Percentiles rank a stretch among this genome's conserved stretches.
Evolutionary conservation across 2,113 vertebrate species (phyloP).

Genomic region (Sminthopsis crassicaudata): DNA sequence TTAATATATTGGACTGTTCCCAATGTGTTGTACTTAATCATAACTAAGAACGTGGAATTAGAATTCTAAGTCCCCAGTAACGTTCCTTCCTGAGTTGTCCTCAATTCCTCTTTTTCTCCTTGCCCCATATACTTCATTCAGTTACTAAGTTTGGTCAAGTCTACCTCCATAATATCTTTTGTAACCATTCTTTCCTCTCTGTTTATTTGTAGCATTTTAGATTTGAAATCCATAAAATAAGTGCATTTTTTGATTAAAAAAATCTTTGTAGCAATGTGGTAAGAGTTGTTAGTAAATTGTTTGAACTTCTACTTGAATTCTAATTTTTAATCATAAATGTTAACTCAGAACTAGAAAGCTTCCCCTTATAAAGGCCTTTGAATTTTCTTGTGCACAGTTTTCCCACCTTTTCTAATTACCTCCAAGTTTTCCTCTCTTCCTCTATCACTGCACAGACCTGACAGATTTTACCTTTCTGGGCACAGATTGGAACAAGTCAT

Average conservation of each 20-base stretch:
- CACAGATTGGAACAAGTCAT: not conserved
- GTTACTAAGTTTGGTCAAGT: not conserved
- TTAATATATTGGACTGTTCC: not conserved
- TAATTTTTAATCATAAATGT: not conserved
- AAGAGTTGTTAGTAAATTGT: not conserved
- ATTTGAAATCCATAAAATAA: not conserved
- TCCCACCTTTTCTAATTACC: not conserved
- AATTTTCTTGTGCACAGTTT: not conserved
- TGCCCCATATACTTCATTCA: not conserved
- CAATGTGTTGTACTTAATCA: not conserved
- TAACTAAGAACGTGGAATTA: not conserved
- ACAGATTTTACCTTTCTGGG: not conserved
- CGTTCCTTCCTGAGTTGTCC: not conserved
- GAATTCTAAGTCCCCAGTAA: not conserved
- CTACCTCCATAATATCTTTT: not conserved
- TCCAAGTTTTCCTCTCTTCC: not conserved
- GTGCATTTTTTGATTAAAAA: not conserved
- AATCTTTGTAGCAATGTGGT: not conserved
- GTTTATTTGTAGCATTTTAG: not conserved
- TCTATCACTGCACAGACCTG: not conserved
- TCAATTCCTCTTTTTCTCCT: not conserved
- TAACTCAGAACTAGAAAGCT: not conserved
- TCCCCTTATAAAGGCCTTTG: not conserved
- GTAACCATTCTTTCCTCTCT: not conserved
- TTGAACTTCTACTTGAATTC: not conserved